phyloP scores from a whole-genome alignment of 2,888 invertebrate genomes.

The Vesta saturnalis region DNA sequence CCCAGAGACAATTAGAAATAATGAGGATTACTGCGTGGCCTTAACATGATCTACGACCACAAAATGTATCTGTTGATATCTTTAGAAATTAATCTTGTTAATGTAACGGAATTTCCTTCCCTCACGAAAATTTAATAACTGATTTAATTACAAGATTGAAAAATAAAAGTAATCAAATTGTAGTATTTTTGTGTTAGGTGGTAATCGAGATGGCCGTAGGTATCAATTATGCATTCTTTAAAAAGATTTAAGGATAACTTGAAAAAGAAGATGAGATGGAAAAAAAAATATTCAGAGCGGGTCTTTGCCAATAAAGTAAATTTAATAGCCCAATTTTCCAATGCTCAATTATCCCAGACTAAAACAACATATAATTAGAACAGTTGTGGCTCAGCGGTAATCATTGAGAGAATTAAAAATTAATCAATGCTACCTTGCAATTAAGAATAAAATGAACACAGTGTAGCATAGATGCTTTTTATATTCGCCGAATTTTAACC shows the following conservation, averaged over 20 bases:
- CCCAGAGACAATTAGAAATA: conserved; percentile 60
- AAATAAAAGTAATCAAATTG: conserved; percentile 23
- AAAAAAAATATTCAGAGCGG: conserved; percentile 22
- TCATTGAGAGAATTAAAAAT: conserved; percentile 58
- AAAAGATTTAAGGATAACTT: conserved; percentile 30
- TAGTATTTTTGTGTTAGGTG: conserved; percentile 23
- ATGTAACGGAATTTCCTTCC: conserved; percentile 12
- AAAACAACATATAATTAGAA: conserved; percentile 56
- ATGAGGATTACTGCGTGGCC: conserved; percentile 58
- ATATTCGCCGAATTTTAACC: too few species aligned
- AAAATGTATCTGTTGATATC: conserved; percentile 45
- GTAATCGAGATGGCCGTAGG: conserved; percentile 23
- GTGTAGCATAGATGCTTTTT: too few species aligned
- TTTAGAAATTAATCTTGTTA: conserved; percentile 43
- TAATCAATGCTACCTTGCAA: conserved; percentile 57
- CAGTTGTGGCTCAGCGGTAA: conserved; percentile 56
- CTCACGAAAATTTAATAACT: conserved; percentile 12
- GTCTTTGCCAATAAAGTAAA: conserved; percentile 33
- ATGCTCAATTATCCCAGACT: conserved; percentile 43
- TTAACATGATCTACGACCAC: conserved; percentile 56
- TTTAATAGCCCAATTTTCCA: conserved; percentile 45
- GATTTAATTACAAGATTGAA: conserved; percentile 3
- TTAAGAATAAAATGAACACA: conserved; percentile 47
- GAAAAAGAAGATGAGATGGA: conserved; percentile 15
- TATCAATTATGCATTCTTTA: conserved; percentile 30